Conservation (phyloP, 2,113 vertebrate species). For the Illadopsis cleaveri region DNA sequence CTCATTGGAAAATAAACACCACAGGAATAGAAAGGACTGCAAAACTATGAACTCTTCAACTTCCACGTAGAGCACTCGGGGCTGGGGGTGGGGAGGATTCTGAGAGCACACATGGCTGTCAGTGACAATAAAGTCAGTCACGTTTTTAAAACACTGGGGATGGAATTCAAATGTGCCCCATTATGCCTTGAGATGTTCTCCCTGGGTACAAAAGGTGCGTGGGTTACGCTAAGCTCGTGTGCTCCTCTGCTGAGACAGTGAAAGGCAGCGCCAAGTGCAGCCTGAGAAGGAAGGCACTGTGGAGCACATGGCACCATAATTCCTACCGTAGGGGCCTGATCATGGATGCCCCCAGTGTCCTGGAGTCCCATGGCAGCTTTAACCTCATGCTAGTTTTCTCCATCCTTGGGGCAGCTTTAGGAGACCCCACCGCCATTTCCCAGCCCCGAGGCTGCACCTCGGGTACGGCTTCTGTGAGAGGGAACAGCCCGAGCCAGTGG, state of each 20-base stretch:
- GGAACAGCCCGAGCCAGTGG: fast-evolving
- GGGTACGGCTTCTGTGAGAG: fast-evolving
- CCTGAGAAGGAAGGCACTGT: not conserved
- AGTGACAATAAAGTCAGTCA: slow-evolving; percentile 44
- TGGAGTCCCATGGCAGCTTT: not conserved
- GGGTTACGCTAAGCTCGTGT: not conserved
- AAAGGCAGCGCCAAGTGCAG: not conserved
- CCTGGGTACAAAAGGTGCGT: slow-evolving; percentile 19
- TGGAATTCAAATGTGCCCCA: slow-evolving; percentile 35
- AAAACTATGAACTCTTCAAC: not conserved
- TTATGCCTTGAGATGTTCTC: slow-evolving; percentile 36
- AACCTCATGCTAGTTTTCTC: not conserved
- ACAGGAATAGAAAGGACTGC: not conserved
- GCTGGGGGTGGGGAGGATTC: slow-evolving; percentile 15
- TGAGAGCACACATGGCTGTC: not conserved
- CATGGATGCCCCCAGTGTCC: not conserved
- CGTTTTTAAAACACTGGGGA: slow-evolving; percentile 39
- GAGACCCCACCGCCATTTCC: not conserved
- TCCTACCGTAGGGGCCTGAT: fast-evolving
- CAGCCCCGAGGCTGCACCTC: fast-evolving
- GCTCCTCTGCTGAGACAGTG: not conserved
- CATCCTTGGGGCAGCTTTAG: not conserved
- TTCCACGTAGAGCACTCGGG: not conserved
- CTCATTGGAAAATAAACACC: not conserved
- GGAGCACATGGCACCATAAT: fast-evolving